Evolutionary conservation across 2,888 invertebrate genomes (phyloP).

Genomic region (Rotaria magnacalcarata): DNA sequence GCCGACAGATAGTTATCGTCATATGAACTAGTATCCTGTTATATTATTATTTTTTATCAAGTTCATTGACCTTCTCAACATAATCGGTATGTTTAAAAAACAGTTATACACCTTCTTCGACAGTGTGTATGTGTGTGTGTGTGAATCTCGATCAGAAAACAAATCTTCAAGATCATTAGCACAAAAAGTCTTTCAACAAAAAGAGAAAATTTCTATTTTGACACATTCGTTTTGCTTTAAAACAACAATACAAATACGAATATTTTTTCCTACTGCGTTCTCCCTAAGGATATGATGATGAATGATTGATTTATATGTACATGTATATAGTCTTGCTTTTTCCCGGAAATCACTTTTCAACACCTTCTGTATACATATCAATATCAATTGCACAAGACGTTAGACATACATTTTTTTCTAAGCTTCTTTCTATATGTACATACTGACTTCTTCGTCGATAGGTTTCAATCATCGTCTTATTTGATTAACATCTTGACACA

Average conservation of each 20-base stretch:
- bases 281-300: slow-evolving; percentile 5
- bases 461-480: not conserved
- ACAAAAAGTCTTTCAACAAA: not conserved
- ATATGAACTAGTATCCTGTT: not conserved
- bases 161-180: slow-evolving; percentile 7
- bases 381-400: slow-evolving; percentile 8
- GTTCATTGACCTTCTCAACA: not conserved
- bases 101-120: not conserved
- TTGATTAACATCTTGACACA: slow-evolving; percentile 18
- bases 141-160: not conserved
- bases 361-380: slow-evolving; percentile 17
- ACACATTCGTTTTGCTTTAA: not conserved
- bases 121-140: not conserved
- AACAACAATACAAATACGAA: not conserved
- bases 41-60: not conserved
- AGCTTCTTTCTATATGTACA: not conserved
- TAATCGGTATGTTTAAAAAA: not conserved
- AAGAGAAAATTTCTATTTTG: not conserved
- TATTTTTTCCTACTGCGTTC: not conserved
- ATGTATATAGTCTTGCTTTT: not conserved
- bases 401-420: not conserved
- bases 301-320: not conserved
- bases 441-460: slow-evolving; percentile 4
- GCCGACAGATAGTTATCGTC: slow-evolving; percentile 5
- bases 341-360: slow-evolving; percentile 12